A percentile compares a stretch with the other conserved stretches of the same genome.
Conservation (phyloP, 2,797 vertebrate species). For the Helicolenus hilgendorfi region DNA sequence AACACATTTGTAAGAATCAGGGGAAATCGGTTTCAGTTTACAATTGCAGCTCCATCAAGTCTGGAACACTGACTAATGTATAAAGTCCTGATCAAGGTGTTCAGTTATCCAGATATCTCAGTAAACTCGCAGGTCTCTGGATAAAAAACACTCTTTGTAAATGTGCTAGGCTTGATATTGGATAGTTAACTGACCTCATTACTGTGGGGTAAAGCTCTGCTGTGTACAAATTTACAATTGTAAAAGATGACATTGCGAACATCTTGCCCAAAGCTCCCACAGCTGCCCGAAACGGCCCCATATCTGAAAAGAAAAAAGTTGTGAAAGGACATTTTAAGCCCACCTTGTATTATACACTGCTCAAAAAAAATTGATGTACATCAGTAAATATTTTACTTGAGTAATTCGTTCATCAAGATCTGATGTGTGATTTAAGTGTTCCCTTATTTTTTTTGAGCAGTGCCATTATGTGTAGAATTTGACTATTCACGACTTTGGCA, state of each 20-base stretch:
- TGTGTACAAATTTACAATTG: constrained; percentile 89
- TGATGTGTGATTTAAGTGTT: too few species aligned
- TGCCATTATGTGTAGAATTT: neutral
- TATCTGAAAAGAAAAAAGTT: constrained; percentile 70
- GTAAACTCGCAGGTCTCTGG: neutral
- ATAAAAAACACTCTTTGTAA: neutral
- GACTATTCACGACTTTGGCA: neutral
- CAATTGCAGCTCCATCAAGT: neutral
- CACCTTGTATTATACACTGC: too few species aligned
- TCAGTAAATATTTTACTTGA: too few species aligned
- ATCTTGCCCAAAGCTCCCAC: constrained; percentile 89
- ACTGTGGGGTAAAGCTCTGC: constrained; percentile 93
- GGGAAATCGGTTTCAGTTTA: too few species aligned
- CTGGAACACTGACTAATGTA: neutral
- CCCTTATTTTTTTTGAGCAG: too few species aligned
- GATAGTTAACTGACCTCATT: constrained; percentile 87
- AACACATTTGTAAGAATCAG: neutral
- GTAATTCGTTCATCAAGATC: too few species aligned
- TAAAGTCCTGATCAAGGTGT: neutral
- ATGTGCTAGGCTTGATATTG: neutral
- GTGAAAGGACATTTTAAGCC: neutral
- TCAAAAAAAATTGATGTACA: too few species aligned
- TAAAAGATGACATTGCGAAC: constrained; percentile 92
- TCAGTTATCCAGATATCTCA: neutral
- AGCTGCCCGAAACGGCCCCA: constrained; percentile 65